These are phyloP conservation scores for Tychaedon coryphoeus DNA, from an alignment of 2,113 vertebrate genomes.

Conservation along the genomic window DNA sequence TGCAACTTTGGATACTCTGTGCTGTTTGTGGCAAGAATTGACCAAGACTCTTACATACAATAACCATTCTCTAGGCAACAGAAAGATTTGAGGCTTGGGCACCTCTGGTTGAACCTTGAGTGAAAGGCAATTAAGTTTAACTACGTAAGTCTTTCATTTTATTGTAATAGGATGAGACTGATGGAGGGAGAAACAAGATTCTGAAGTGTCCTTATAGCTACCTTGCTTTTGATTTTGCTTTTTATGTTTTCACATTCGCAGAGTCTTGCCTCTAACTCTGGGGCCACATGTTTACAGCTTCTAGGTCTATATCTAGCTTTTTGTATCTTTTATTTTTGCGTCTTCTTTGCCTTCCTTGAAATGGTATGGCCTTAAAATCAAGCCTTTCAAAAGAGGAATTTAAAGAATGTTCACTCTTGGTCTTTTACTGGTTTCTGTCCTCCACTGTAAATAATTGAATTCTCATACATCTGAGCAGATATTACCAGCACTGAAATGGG, in stretches of 20 bases:
- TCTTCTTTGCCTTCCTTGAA: background rate
- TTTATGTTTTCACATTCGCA: background rate
- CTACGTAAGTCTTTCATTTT: background rate
- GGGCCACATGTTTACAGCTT: rapidly evolving
- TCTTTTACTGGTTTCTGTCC: background rate
- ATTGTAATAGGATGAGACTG: background rate
- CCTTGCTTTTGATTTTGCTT: background rate
- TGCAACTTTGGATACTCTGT: background rate
- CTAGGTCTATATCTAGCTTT: background rate
- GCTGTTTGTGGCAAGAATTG: background rate
- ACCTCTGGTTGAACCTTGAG: background rate
- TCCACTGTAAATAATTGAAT: background rate
- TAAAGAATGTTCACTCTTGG: background rate
- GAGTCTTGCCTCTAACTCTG: background rate
- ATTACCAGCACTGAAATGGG: background rate
- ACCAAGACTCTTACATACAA: background rate
- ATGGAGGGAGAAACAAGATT: background rate
- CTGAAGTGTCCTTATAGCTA: background rate
- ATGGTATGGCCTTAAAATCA: background rate
- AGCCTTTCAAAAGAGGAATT: background rate
- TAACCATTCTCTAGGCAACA: background rate
- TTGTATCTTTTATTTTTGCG: background rate
- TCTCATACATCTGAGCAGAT: background rate
- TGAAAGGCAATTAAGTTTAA: background rate
- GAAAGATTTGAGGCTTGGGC: background rate